Base-by-base conservation (phyloP, 1,140 invertebrate species). In the Proctacanthus coquilletti region DNA sequence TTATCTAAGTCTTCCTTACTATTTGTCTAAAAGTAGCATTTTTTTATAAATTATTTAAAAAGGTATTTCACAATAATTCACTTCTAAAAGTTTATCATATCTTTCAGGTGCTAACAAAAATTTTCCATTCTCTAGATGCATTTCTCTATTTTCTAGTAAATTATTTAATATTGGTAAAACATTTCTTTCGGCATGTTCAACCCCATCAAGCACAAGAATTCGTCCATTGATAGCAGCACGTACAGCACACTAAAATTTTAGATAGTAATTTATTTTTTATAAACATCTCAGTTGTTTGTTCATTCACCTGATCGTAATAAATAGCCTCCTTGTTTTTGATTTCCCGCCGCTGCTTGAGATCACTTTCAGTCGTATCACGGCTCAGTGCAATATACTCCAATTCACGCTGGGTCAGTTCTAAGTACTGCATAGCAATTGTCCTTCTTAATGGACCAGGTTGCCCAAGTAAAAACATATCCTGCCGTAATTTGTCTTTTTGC, bases 81-180 rank as follows among this genome's bases (percentile, higher is more conserved):
- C 88, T 67, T 84, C 53, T 5, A 92, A 60, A 8, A 98, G 65
- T 63, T 88, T 85, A 54, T 98, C 91, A 58, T 93, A 98, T 64
- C 88, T 72, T 3, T 73, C 59, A 18, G 87, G 76, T 2, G 86
- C 75, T 51, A 98, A 80, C 11, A 98, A 66, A 61, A 96, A 91
- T 44, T 91, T 66, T 1, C 94, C 94, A 72, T 96, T 92, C 66
- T 98, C 94, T 30, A 98, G 65, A 61, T 97, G 87, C 91, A 98
- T 96, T 64, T 98, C 93, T 35, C 93, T 68, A 64, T 98, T 98
- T 67, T 98, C 94, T n/a, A 98, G 62, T 18, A 98, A 70, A 67
- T 98, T 98, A 64, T 98, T 98, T n/a, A 98, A 60, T 25, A 98
- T 82, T 29, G 94, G 94, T 30, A 98, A 65, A 19, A 97, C 91